phyloP scores from a whole-genome alignment of 2,888 invertebrate genomes.

The Orthosia gracilis region DNA sequence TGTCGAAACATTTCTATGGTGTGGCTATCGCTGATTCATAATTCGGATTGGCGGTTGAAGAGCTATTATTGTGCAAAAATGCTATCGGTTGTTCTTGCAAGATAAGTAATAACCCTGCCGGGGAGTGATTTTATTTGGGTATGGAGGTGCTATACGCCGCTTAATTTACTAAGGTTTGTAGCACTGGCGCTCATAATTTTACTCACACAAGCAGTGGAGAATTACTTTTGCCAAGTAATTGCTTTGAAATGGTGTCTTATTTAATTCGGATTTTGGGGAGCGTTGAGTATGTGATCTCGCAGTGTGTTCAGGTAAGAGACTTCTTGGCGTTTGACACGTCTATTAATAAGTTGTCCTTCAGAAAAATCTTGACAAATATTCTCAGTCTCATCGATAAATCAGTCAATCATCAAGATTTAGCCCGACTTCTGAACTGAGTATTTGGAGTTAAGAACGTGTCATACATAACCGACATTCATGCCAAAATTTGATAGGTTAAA shows the following conservation, averaged over 20 bases:
- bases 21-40: too few relatives aligned
- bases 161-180: conserved; percentile 22
- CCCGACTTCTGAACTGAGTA: too few relatives aligned
- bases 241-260: background rate
- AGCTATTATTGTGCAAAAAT: too few relatives aligned
- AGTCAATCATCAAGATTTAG: background rate
- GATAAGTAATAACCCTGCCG: too few relatives aligned
- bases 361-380: background rate
- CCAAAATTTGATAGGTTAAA: too few relatives aligned
- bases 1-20: too few relatives aligned
- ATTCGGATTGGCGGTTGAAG: too few relatives aligned
- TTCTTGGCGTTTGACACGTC: background rate
- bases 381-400: background rate
- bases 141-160: conserved; percentile 39
- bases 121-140: conserved; percentile 57
- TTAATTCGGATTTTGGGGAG: background rate
- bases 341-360: background rate
- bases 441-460: too few relatives aligned
- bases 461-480: too few relatives aligned
- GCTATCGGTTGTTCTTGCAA: too few relatives aligned
- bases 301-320: background rate
- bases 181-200: conserved; percentile 5
- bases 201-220: background rate
- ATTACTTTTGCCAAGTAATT: conserved; percentile 30
- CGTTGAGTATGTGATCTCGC: conserved; percentile 1